These are phyloP conservation scores for Leptarthrus brevirostris DNA, from an alignment of 2,888 invertebrate genomes.

Conservation along the genomic window DNA sequence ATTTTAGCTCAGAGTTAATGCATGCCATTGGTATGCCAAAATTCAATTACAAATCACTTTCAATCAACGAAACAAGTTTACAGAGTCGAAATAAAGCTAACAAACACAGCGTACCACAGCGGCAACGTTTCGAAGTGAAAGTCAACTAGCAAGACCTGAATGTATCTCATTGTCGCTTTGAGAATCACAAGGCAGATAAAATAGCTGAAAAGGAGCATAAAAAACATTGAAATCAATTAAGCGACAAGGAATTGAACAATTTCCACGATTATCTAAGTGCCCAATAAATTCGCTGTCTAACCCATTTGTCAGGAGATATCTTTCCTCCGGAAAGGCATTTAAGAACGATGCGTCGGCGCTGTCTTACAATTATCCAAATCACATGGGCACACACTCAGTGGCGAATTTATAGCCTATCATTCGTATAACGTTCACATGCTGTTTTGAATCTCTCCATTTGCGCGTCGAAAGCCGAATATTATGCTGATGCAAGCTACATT, in stretches of 20 bases:
- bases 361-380: slow-evolving; percentile 44
- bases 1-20: slow-evolving; percentile 15
- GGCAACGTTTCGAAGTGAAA: slow-evolving; percentile 32
- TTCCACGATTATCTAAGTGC: slow-evolving; percentile 63
- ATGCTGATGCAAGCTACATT: no score
- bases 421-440: no score
- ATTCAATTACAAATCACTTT: slow-evolving; percentile 42
- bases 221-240: slow-evolving; percentile 48
- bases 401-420: slow-evolving; percentile 28
- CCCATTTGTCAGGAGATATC: slow-evolving; percentile 63
- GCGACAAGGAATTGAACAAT: slow-evolving; percentile 49
- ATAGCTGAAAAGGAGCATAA: neutral
- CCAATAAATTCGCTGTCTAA: slow-evolving; percentile 67
- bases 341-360: slow-evolving; percentile 43
- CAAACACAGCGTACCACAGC: neutral
- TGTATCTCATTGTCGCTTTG: slow-evolving; percentile 17
- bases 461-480: no score
- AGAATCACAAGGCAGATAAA: slow-evolving; percentile 1
- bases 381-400: slow-evolving; percentile 29
- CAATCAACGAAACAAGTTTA: slow-evolving; percentile 30
- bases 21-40: slow-evolving; percentile 44
- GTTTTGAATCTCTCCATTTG: no score
- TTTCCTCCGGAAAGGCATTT: slow-evolving; percentile 33
- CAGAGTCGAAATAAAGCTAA: slow-evolving; percentile 17
- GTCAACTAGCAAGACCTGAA: slow-evolving; percentile 28